Base-by-base conservation (phyloP, 2,797 vertebrate species). In the Tenualosa thibaudeaui region DNA sequence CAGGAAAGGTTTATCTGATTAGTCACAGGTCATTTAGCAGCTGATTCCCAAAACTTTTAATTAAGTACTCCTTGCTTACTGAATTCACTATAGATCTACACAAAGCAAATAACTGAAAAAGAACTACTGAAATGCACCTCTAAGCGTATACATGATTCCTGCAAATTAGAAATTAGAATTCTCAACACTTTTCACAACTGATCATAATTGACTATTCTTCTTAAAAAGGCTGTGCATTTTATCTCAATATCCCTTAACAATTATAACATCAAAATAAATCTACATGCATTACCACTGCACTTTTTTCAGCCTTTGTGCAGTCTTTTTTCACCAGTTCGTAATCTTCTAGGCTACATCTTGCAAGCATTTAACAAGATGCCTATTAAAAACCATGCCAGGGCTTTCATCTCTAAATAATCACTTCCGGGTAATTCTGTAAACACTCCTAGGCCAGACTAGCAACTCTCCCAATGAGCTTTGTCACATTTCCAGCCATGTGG, bases 371-470 rank as follows among this genome's bases (percentile, higher is more conserved):
- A 86, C 81, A 82, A 81, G 89, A 31, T 87, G 88, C 88, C 89
- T 84, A 17, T 90, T 84, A 17, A 81, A 85, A 49, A 83, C 88
- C 82, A 84, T 89, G 91, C 91, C 90, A 91, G 83, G 81, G 88
- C 91, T 92, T 93, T 93, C 90, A 94, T 93, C 90, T 40, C 60
- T 3, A 82, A 46, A 82, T 91, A 93, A 93, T 89, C 56, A 89
- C 90, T 92, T 92, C 90, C 90, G 86, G 65, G 58, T 85, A 86
- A 84, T 89, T 89, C 86, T 91, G 85, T 75, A 82, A 85, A 82
- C 81, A 90, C 26, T 22, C 90, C 24, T 90, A 65, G 89, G 17
- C 37, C 85, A 65, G 71, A 31, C 90, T 86, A 87, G 89, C 89
- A 86, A 85, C 86, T 46, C 83, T 82, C 81, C 85, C 56, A 1